Conservation (phyloP, 2,113 vertebrate species). For the Muntiacus reevesi region DNA sequence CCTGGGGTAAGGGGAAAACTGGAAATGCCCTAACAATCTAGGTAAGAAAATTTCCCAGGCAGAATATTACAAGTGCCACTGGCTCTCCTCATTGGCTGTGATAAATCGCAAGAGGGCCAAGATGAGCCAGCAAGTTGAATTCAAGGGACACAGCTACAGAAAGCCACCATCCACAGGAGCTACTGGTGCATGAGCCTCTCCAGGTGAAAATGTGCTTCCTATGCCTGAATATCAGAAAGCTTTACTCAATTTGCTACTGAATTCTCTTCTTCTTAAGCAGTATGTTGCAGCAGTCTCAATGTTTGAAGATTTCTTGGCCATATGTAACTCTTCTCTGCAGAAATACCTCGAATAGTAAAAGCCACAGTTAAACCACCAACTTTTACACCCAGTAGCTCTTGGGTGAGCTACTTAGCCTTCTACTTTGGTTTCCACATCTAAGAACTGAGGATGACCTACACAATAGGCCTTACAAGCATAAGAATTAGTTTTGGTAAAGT, state of each 20-base stretch:
- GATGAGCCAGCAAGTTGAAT: background rate
- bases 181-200: rapidly evolving
- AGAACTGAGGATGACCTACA: background rate
- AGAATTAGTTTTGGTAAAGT: background rate
- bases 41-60: background rate
- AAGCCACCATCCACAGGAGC: background rate
- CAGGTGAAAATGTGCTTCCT: background rate
- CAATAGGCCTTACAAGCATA: background rate
- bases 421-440: background rate
- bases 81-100: background rate
- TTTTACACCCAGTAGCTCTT: background rate
- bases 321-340: background rate
- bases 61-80: background rate
- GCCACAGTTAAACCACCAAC: background rate
- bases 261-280: background rate
- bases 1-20: background rate
- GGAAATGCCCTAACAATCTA: background rate
- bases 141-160: background rate
- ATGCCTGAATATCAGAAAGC: background rate
- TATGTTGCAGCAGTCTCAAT: background rate
- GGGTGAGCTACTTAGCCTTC: background rate
- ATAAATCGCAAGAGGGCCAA: background rate
- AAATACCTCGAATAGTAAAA: background rate
- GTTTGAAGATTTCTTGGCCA: background rate
- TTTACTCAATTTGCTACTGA: background rate